These are phyloP conservation scores for Enteromius unitaeniatus DNA, from an alignment of 2,797 vertebrate species.

Conservation along the genomic window DNA sequence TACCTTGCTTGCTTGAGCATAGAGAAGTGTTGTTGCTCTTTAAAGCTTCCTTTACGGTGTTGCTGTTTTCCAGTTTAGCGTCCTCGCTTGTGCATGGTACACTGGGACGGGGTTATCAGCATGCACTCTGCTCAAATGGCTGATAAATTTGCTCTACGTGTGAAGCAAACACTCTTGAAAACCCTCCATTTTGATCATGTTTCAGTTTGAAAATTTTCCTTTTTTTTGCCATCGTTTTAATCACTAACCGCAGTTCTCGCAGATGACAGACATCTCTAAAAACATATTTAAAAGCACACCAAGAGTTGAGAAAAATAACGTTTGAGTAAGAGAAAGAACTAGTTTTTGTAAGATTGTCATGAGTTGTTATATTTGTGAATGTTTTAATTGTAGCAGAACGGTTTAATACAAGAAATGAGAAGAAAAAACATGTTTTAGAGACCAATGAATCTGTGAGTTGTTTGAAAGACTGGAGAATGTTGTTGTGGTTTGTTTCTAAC, in stretches of 20 bases:
- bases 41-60: background rate
- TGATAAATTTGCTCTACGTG: background rate
- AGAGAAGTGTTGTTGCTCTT: constrained; percentile 1
- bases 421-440: background rate
- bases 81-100: constrained; percentile 19
- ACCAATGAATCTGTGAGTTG: constrained; percentile 14
- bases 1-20: constrained; percentile 17
- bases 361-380: constrained; percentile 3
- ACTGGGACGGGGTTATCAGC: constrained; percentile 9
- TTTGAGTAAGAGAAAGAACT: background rate
- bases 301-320: background rate
- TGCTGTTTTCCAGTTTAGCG: constrained; percentile 2
- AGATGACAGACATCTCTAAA: constrained; percentile 19
- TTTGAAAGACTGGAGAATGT: constrained; percentile 13
- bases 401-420: background rate
- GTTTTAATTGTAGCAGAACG: background rate
- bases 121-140: constrained; percentile 14
- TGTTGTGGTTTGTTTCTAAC: constrained; percentile 38
- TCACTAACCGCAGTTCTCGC: background rate
- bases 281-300: constrained; percentile 1
- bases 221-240: background rate
- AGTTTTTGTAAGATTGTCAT: background rate
- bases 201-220: background rate
- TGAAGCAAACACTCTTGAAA: background rate
- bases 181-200: background rate